A percentile compares a stretch with the other conserved stretches of the same genome.
phyloP scores from a whole-genome alignment of 2,797 vertebrate species.

The Champsocephalus gunnari region DNA sequence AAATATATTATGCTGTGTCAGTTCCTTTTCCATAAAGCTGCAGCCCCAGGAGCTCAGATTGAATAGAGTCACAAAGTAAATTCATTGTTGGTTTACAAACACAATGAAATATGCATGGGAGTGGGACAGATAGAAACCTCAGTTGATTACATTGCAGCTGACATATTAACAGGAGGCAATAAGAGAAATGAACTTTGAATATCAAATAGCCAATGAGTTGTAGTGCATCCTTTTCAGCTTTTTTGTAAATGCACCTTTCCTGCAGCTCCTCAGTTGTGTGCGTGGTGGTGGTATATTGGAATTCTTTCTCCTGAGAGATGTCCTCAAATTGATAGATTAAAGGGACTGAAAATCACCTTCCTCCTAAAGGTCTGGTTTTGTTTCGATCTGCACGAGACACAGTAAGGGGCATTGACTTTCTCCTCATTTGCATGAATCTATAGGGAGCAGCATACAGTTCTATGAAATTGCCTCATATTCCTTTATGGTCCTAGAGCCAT shows the following conservation, averaged over 20 bases:
- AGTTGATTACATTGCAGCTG: slow-evolving; percentile 38
- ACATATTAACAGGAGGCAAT: slow-evolving; percentile 33
- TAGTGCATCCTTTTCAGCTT: slow-evolving; percentile 6
- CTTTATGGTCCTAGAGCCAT: slow-evolving; percentile 11
- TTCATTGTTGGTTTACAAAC: slow-evolving; percentile 57
- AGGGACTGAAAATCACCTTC: slow-evolving; percentile 22
- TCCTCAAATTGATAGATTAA: slow-evolving; percentile 32
- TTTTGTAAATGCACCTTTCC: slow-evolving; percentile 32
- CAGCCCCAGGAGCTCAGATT: slow-evolving; percentile 33
- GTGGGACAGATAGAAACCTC: slow-evolving; percentile 31
- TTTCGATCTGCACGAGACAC: slow-evolving; percentile 15
- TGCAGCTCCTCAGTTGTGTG: slow-evolving; percentile 14
- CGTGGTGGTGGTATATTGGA: slow-evolving; percentile 8
- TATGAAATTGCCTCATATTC: slow-evolving; percentile 27
- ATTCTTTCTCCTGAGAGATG: slow-evolving; percentile 14
- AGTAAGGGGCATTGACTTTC: slow-evolving; percentile 1
- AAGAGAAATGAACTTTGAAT: slow-evolving; percentile 33
- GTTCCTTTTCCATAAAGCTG: slow-evolving; percentile 28
- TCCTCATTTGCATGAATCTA: slow-evolving; percentile 11
- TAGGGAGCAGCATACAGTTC: slow-evolving; percentile 3
- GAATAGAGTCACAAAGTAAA: slow-evolving; percentile 50
- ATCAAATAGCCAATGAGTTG: slow-evolving; percentile 40
- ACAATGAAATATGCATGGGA: slow-evolving; percentile 66
- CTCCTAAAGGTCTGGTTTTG: slow-evolving; percentile 1
- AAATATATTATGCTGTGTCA: slow-evolving; percentile 35